Evolutionary conservation across 2,888 invertebrate species (phyloP).

Genomic region (Sinodicranocentrus sp.): DNA sequence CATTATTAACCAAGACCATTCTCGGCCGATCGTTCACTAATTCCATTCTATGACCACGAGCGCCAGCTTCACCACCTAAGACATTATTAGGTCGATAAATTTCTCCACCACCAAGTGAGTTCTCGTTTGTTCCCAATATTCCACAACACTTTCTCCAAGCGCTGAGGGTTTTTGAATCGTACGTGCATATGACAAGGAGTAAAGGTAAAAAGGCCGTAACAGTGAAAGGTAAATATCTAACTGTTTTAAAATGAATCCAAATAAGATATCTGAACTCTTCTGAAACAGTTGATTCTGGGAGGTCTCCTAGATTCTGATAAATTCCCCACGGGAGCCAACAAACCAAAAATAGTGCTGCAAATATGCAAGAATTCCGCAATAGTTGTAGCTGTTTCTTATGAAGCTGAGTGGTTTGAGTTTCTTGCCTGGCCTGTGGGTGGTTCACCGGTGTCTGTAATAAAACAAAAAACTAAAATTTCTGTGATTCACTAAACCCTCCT

Average conservation of each 20-base stretch:
- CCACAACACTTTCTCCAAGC: constrained; percentile 39
- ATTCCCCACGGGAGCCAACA: constrained; percentile 69
- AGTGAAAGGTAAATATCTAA: constrained; percentile 51
- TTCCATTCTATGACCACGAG: constrained; percentile 18
- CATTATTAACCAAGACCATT: constrained; percentile 39
- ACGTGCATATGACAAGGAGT: constrained; percentile 46
- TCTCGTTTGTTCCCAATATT: neutral
- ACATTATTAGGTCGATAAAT: constrained; percentile 32
- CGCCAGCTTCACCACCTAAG: neutral
- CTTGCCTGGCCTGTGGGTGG: neutral
- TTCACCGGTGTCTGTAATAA: constrained; percentile 14
- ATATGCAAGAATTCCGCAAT: constrained; percentile 64
- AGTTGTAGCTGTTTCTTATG: constrained; percentile 57
- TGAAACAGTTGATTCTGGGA: constrained; percentile 47
- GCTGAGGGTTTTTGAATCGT: constrained; percentile 37
- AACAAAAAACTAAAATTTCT: neutral
- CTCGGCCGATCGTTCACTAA: constrained; percentile 34
- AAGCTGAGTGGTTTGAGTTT: constrained; percentile 42
- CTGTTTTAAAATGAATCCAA: constrained; percentile 51
- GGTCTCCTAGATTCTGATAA: constrained; percentile 53
- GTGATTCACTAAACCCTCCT: too few relatives aligned
- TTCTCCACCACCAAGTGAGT: neutral
- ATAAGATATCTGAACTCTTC: constrained; percentile 35
- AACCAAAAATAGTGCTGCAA: constrained; percentile 59
- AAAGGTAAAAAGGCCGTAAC: constrained; percentile 44